A percentile compares a stretch with the other conserved stretches of the same genome.
These are phyloP conservation scores for Calyptommatus sinebrachiatus DNA, from an alignment of 2,113 vertebrate species.

Conservation along the genomic window DNA sequence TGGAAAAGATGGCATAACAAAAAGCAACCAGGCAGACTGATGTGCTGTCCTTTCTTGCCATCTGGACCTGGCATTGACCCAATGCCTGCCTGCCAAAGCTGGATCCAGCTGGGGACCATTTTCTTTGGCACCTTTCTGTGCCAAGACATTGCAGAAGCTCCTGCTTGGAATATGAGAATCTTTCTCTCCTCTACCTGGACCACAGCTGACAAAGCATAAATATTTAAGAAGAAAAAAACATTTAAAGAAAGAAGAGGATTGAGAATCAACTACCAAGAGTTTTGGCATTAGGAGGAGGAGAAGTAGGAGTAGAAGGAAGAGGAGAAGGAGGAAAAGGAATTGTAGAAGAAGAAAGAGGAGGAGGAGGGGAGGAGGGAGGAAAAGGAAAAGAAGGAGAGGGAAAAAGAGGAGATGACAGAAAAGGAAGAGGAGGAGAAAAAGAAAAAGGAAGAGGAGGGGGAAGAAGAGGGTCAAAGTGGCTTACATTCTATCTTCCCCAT, in stretches of 20 bases:
- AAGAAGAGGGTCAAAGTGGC: too few relatives aligned
- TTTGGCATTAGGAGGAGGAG: not conserved
- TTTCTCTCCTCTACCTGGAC: not conserved
- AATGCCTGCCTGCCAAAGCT: not conserved
- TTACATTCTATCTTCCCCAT: too few relatives aligned
- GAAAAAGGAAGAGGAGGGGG: too few relatives aligned
- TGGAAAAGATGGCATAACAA: fast-evolving
- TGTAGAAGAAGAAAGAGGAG: too few relatives aligned
- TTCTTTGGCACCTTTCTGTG: not conserved
- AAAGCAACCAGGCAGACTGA: fast-evolving
- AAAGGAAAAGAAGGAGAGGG: too few relatives aligned
- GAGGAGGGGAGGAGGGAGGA: too few relatives aligned
- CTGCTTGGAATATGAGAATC: not conserved
- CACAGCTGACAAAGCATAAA: not conserved
- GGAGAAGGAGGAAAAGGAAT: too few relatives aligned
- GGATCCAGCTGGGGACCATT: not conserved
- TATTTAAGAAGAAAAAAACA: not conserved
- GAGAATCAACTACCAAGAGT: not conserved
- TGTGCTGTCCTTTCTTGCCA: not conserved
- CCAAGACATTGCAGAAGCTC: not conserved
- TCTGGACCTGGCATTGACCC: not conserved
- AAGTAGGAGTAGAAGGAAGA: not conserved
- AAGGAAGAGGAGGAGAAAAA: too few relatives aligned
- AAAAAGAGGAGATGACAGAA: too few relatives aligned
- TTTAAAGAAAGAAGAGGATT: not conserved